Percentiles rank a stretch among this genome's conserved stretches.
Evolutionary conservation across 2,797 vertebrate species (phyloP).

Genomic region (Silurus lanzhouensis): DNA sequence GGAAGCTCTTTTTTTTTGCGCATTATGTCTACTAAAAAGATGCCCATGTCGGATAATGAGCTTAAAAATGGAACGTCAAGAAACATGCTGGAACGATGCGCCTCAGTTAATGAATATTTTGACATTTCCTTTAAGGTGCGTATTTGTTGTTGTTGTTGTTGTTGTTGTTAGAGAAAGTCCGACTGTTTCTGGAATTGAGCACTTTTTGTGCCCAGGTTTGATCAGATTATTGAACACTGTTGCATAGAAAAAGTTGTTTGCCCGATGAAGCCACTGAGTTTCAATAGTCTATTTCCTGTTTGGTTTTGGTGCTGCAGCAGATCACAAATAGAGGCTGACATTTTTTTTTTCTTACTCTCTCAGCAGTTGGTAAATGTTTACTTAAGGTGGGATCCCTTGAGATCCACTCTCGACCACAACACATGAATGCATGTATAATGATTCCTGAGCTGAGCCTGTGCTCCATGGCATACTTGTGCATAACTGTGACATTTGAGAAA

Average conservation of each 20-base stretch:
- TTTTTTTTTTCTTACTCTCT: conserved; percentile 29
- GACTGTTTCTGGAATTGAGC: not conserved
- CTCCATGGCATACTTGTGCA: not conserved
- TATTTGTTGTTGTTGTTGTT: conserved; percentile 59
- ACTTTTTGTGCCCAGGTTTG: not conserved
- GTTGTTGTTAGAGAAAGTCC: not conserved
- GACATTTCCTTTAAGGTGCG: conserved; percentile 82
- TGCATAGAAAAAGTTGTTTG: not conserved
- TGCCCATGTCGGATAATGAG: conserved; percentile 72
- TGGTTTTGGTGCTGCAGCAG: conserved; percentile 12
- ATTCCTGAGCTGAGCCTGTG: not conserved
- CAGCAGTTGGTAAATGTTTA: conserved; percentile 63
- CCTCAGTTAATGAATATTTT: conserved; percentile 79
- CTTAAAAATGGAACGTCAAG: conserved; percentile 77
- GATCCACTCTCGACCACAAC: not conserved
- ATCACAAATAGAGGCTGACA: conserved; percentile 13
- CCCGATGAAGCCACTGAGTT: conserved; percentile 22
- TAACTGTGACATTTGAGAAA: not conserved
- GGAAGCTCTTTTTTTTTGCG: conserved; percentile 41
- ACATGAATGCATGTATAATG: not conserved
- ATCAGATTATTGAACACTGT: not conserved
- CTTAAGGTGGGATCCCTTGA: conserved; percentile 65
- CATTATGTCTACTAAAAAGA: conserved; percentile 76
- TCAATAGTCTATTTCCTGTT: conserved; percentile 35
- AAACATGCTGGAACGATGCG: conserved; percentile 79